These are phyloP conservation scores for Drosophila suboccidentalis DNA, from an alignment of 2,888 invertebrate genomes.

Conservation along the genomic window DNA sequence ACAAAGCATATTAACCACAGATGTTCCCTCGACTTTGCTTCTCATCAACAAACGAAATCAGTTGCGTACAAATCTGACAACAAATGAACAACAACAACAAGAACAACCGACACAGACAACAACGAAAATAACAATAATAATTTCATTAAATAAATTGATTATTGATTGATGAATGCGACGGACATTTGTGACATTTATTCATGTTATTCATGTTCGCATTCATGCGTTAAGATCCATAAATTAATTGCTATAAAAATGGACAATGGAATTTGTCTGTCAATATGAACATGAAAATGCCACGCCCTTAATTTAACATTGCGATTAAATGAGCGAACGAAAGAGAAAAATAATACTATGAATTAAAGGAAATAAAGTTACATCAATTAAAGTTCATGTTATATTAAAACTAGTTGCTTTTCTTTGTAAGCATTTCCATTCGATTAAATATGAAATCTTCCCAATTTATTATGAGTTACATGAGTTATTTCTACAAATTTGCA, in stretches of 20 bases:
- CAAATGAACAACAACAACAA: constrained; percentile 16
- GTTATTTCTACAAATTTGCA: no score
- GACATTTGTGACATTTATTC: constrained; percentile 70
- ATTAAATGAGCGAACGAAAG: background rate
- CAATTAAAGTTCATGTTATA: background rate
- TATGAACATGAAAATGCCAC: constrained; percentile 2
- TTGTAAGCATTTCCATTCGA: background rate
- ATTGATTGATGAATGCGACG: constrained; percentile 67
- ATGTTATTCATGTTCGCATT: constrained; percentile 62
- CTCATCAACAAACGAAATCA: constrained; percentile 8
- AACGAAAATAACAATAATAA: constrained; percentile 39
- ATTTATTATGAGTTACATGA: no score
- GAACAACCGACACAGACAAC: constrained; percentile 14
- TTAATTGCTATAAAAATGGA: constrained; percentile 62
- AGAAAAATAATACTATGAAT: background rate
- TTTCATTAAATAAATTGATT: constrained; percentile 64
- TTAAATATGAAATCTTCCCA: no score
- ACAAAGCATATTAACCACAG: constrained; percentile 16
- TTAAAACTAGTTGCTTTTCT: background rate
- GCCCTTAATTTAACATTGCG: constrained; percentile 1
- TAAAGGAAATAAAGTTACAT: background rate
- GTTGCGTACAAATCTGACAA: constrained; percentile 25
- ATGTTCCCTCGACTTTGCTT: no score
- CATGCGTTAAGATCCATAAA: constrained; percentile 62
- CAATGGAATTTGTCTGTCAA: constrained; percentile 36